These are phyloP conservation scores for Nannoperca obscura DNA, from an alignment of 2,797 vertebrate genomes.

Conservation along the genomic window DNA sequence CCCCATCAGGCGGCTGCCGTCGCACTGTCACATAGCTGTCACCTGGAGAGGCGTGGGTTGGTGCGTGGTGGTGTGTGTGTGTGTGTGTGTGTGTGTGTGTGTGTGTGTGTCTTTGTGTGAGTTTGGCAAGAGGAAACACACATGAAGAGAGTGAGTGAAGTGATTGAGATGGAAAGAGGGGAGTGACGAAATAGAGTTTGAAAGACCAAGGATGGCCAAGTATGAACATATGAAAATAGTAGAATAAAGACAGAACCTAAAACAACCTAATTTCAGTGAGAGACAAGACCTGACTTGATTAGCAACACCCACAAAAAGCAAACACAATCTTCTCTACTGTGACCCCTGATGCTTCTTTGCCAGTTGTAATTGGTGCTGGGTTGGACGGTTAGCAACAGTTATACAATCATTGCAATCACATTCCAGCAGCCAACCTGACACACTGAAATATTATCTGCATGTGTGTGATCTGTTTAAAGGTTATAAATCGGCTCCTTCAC, in stretches of 20 bases:
- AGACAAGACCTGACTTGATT: slow-evolving; percentile 74
- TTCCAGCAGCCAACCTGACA: slow-evolving; percentile 74
- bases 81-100: slow-evolving; percentile 19
- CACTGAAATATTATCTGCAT: slow-evolving; percentile 78
- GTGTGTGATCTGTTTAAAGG: slow-evolving; percentile 79
- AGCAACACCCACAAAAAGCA: slow-evolving; percentile 63
- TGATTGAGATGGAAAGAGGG: slow-evolving; percentile 58
- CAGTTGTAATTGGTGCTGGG: slow-evolving; percentile 66
- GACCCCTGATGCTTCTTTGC: slow-evolving; percentile 68
- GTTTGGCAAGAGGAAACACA: slow-evolving; percentile 43
- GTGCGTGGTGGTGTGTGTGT: slow-evolving; percentile 7
- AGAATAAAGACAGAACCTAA: slow-evolving; percentile 63
- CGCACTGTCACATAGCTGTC: slow-evolving; percentile 77
- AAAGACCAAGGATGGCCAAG: slow-evolving; percentile 57
- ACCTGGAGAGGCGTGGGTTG: slow-evolving; percentile 60
- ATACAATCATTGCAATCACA: slow-evolving; percentile 74
- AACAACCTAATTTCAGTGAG: slow-evolving; percentile 66
- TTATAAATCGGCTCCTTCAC: slow-evolving; percentile 73
- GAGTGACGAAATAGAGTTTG: slow-evolving; percentile 49
- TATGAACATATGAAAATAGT: slow-evolving; percentile 52
- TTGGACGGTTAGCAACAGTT: slow-evolving; percentile 56
- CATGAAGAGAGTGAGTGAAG: slow-evolving; percentile 46
- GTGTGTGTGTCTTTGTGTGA: slow-evolving; percentile 20
- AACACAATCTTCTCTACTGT: slow-evolving; percentile 70
- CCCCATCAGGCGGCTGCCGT: slow-evolving; percentile 73